Percentiles rank a stretch among this genome's conserved stretches.
phyloP scores from a whole-genome alignment of 1,140 invertebrate genomes.

The Penaeus chinensis region DNA sequence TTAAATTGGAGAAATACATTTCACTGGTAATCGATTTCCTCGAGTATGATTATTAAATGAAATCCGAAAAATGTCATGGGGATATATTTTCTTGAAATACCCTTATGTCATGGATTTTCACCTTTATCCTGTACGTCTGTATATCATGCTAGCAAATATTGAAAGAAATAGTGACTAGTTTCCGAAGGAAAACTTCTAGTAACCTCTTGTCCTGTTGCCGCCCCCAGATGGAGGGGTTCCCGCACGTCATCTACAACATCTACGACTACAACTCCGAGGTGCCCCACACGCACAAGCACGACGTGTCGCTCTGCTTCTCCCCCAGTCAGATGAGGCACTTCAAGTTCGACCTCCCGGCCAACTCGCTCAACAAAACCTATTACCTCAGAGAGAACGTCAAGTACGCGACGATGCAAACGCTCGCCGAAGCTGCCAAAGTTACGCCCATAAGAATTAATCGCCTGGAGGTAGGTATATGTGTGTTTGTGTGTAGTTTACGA shows the following conservation, averaged over 20 bases:
- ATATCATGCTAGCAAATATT: too few relatives aligned
- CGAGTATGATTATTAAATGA: too few relatives aligned
- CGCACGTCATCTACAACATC: slow-evolving; percentile 33
- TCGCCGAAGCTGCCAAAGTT: not conserved
- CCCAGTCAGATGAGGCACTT: slow-evolving; percentile 37
- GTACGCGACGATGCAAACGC: slow-evolving; percentile 16
- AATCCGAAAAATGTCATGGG: too few relatives aligned
- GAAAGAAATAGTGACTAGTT: too few relatives aligned
- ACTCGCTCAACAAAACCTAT: not conserved
- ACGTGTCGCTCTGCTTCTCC: slow-evolving; percentile 38
- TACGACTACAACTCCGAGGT: slow-evolving; percentile 35
- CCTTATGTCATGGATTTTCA: too few relatives aligned
- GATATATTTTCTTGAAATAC: too few relatives aligned
- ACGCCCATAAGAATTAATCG: slow-evolving; percentile 41
- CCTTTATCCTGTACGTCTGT: too few relatives aligned
- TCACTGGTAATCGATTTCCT: slow-evolving; percentile 14
- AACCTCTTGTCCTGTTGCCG: too few relatives aligned
- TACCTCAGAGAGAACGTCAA: slow-evolving; percentile 33
- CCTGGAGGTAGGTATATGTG: slow-evolving; percentile 30
- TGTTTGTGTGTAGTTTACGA: too few relatives aligned
- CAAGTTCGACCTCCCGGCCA: slow-evolving; percentile 24
- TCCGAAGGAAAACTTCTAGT: too few relatives aligned
- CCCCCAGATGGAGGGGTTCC: slow-evolving; percentile 5
- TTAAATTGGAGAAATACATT: slow-evolving; percentile 43
- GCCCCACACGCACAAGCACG: slow-evolving; percentile 30